Conservation (phyloP, 2,113 vertebrate species). For the Peromyscus californicus region DNA sequence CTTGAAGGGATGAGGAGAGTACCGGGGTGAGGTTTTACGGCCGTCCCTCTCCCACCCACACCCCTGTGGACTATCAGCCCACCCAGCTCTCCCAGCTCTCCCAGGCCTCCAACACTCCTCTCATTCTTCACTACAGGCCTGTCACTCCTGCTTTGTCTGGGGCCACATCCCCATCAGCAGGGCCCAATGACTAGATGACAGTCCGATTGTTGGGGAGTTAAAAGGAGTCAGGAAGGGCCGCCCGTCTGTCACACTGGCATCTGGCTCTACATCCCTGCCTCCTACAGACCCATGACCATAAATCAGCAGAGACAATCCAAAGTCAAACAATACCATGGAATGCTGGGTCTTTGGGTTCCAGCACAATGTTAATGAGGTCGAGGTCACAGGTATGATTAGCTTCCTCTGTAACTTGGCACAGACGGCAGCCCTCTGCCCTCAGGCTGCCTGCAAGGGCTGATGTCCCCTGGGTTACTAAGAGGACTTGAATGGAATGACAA, state of each 20-base stretch:
- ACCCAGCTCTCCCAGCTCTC: neutral
- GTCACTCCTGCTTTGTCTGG: neutral
- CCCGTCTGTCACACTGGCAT: neutral
- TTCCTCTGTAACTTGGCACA: slow-evolving; percentile 75
- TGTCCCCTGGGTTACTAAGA: slow-evolving; percentile 25
- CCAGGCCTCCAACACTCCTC: neutral
- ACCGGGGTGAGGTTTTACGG: neutral
- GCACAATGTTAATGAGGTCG: slow-evolving; percentile 72
- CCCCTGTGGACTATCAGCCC: neutral
- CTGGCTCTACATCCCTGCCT: neutral
- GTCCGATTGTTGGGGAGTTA: neutral
- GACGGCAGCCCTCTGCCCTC: slow-evolving; percentile 44
- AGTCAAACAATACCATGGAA: slow-evolving; percentile 66
- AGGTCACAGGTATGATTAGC: slow-evolving; percentile 70
- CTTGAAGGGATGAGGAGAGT: neutral
- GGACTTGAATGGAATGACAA: neutral
- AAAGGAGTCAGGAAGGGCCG: neutral
- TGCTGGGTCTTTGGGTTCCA: slow-evolving; percentile 29
- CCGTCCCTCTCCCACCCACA: neutral
- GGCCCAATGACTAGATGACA: neutral
- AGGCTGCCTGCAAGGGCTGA: neutral
- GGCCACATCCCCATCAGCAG: neutral
- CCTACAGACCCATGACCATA: neutral
- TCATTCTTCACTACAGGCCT: neutral
- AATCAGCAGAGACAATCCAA: slow-evolving; percentile 57